phyloP scores from a whole-genome alignment of 2,888 invertebrate genomes.

The Limulus polyphemus region DNA sequence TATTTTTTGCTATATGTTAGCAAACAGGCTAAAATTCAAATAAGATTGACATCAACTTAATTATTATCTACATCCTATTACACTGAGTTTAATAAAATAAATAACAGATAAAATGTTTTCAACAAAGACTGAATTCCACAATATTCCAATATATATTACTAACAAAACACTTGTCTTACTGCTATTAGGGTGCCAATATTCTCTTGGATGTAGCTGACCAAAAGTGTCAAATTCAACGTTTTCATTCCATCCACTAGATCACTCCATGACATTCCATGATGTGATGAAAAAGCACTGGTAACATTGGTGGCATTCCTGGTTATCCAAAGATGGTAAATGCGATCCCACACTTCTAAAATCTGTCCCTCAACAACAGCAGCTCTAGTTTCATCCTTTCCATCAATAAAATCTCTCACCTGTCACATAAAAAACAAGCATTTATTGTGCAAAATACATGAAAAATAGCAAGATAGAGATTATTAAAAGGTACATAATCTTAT shows the following conservation, averaged over 20 bases:
- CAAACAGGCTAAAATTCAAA: too few relatives aligned
- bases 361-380: conserved; percentile 63
- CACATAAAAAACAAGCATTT: conserved; percentile 27
- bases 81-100: neutral
- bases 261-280: conserved; percentile 26
- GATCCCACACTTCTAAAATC: conserved; percentile 82
- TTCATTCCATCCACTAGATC: conserved; percentile 28
- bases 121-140: too few relatives aligned
- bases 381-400: conserved; percentile 20
- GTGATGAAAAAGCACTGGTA: conserved; percentile 10
- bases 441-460: too few relatives aligned
- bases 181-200: conserved; percentile 80
- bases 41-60: too few relatives aligned
- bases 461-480: too few relatives aligned
- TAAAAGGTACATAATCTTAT: too few relatives aligned
- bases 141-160: too few relatives aligned
- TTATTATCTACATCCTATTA: too few relatives aligned
- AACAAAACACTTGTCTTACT: conserved; percentile 31
- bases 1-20: too few relatives aligned
- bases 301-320: conserved; percentile 39
- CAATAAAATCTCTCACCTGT: conserved; percentile 19
- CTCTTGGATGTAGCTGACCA: conserved; percentile 70
- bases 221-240: conserved; percentile 51
- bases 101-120: too few relatives aligned
- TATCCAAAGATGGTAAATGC: conserved; percentile 84